These are phyloP conservation scores for Eurytoma californica DNA, from an alignment of 2,888 invertebrate species.

Conservation along the genomic window DNA sequence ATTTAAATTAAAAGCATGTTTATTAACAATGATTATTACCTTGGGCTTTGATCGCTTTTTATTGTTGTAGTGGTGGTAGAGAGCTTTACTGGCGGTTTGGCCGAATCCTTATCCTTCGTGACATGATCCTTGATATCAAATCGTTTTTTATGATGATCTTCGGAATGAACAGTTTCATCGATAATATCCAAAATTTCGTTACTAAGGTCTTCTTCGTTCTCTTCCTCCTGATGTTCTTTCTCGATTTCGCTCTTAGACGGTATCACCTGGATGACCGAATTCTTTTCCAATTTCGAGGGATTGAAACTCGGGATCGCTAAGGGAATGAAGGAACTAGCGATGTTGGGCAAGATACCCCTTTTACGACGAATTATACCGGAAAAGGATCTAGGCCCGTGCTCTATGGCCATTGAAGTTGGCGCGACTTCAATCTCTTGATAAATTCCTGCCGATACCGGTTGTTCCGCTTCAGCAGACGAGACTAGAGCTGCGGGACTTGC, in stretches of 20 bases:
- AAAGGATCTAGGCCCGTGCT: constrained; percentile 74
- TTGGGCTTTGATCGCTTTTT: constrained; percentile 12
- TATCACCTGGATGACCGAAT: constrained; percentile 70
- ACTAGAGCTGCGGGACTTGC: constrained; percentile 39
- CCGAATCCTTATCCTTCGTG: constrained; percentile 19
- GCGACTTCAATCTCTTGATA: constrained; percentile 70
- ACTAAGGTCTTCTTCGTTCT: constrained; percentile 68
- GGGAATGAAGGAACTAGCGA: constrained; percentile 10
- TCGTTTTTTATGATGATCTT: constrained; percentile 49
- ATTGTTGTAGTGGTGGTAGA: background rate
- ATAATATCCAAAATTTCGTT: constrained; percentile 73
- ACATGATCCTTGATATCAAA: constrained; percentile 39
- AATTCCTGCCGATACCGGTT: constrained; percentile 57
- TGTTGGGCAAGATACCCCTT: constrained; percentile 36
- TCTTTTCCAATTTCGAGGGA: constrained; percentile 53
- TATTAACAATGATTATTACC: background rate
- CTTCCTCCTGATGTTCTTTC: constrained; percentile 61
- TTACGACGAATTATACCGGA: constrained; percentile 10
- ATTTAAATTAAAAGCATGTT: background rate
- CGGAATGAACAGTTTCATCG: constrained; percentile 67
- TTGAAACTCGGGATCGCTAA: constrained; percentile 15
- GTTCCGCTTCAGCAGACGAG: constrained; percentile 37
- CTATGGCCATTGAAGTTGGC: constrained; percentile 71
- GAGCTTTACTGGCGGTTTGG: background rate
- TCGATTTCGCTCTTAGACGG: constrained; percentile 68